Evolutionary conservation across 2,888 invertebrate genomes (phyloP).

Genomic region (Aspidapion aeneum): DNA sequence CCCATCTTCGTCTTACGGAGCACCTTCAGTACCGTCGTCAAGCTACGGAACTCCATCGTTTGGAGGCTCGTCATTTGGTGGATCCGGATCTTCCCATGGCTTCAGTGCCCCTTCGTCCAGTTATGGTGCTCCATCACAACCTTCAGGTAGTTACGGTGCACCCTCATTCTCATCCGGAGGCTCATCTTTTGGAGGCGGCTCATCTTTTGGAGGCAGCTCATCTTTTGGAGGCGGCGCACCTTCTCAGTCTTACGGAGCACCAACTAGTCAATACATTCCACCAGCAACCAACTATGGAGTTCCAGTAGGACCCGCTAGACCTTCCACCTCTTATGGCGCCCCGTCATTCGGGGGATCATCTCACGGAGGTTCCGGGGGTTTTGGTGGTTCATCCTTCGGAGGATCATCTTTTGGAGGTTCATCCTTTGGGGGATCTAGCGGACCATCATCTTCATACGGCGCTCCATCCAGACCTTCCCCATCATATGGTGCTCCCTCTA

Average conservation of each 20-base stretch:
- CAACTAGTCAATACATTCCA: conserved; percentile 28
- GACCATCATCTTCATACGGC: conserved; percentile 35
- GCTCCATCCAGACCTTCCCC: conserved; percentile 33
- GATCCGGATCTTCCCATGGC: conserved; percentile 35
- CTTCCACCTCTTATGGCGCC: conserved; percentile 31
- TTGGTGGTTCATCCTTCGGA: conserved; percentile 25
- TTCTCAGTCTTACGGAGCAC: conserved; percentile 16
- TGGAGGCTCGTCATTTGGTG: conserved; percentile 29
- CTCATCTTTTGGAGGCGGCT: conserved; percentile 34
- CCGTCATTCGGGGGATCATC: conserved; percentile 43
- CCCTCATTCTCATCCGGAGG: conserved; percentile 25
- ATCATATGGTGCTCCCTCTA: conserved; percentile 43
- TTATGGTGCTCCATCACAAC: conserved; percentile 44
- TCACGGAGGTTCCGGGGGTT: conserved; percentile 11
- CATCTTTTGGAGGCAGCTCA: conserved; percentile 22
- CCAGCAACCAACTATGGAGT: conserved; percentile 42
- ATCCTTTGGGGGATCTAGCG: conserved; percentile 47
- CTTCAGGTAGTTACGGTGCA: conserved; percentile 42
- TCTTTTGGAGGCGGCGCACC: conserved; percentile 33
- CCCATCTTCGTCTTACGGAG: conserved; percentile 38
- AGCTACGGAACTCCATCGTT: conserved; percentile 48
- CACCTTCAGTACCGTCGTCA: conserved; percentile 38
- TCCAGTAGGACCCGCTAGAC: conserved; percentile 44
- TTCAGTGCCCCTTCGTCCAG: conserved; percentile 40
- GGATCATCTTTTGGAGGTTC: conserved; percentile 23